Evolutionary conservation across 1,140 invertebrate genomes (phyloP), one percentile per base, ranked within the genome.

Genomic region (Ooceraea biroi): DNA sequence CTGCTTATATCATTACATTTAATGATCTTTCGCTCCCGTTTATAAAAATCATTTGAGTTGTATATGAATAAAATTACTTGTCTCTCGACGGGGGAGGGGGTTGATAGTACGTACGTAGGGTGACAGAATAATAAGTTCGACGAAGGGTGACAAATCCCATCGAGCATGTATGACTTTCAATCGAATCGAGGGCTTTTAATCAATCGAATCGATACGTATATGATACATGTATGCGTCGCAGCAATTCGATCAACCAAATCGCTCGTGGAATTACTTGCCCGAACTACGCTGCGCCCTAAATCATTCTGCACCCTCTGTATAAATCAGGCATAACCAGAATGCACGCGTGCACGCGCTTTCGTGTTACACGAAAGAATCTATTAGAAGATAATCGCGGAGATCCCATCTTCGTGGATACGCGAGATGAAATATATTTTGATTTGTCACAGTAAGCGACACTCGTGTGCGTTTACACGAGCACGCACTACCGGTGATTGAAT

Each of bases 241-340:
- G 85, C 90, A 86, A 92, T 92, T 91, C 88, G 90, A 92, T 92
- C 90, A 90, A 91, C 83, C 89, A 91, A 91, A 92, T 92, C 90
- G 89, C 78, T 92, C 87, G 89, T 89, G 72, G 89, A 85, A 92
- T 91, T 91, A 86, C 41, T 73, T 76, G 68, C 46, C 60, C 84
- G n/a, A 12, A 22, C 58, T 76, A 76, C n/a, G 36, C 36, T 65
- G 44, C 65, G 19, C 52, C 72, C 60, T 88, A 88, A 85, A 89
- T 89, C 85, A 89, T 87, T 48, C 44, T 52, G 19, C 22, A 44
- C 36, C 61, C 71, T 60, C 50, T 84, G 57, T 72, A 74, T 78
- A 74, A 87, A 87, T 87, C 85, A 69, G 41, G 22, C 50, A 22
- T 57, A 50, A 58, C 52, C 68, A 44, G 76, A 65, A 84, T 69